Base-by-base conservation (phyloP, 1,140 invertebrate genomes). In the Drosophila teissieri region DNA sequence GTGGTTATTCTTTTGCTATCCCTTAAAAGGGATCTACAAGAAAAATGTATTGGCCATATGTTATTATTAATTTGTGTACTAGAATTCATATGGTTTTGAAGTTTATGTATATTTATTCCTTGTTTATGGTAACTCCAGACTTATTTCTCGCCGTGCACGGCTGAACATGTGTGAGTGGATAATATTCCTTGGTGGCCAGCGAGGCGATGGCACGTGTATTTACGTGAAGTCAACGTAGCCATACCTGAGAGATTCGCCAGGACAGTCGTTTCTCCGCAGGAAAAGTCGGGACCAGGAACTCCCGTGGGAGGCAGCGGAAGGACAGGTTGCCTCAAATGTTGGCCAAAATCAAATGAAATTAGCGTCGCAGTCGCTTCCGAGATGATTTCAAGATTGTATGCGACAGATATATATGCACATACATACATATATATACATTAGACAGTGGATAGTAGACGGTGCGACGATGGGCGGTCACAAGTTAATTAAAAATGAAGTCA, bases 401-500 rank as follows among this genome's bases (percentile, higher is more conserved):
- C 24, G 27, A 12, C 14, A 31, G 72, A 58, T 48, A 75, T 27
- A 19, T 19, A 36, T 36, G 2, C 2, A 36, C 6, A 36, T 1
- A 37, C 11, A 39, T 12, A 14, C 3, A 37, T 11, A 37, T 44
- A 15, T 15, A 44, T 19, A 19, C 12, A 44, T 10, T 44, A 10
- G 42, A 44, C 10, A 17, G 0, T 37, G 14, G 14, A 39, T 10
- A 31, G 39, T 15, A 53, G 36, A 49, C 36, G 24, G 12, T 39
- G 24, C 19, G 24, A 11, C 27, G 6, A 22, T 31, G 27, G 58
- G 45, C 36, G 31, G 19, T 6, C 6, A 31, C 51, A 56, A 80
- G 68, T 75, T 85, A 85, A 85, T 85, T 85, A 86, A 86, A 85
- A 70, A 62, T 65, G 83, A 57, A 64, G 65, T 44, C 69, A 88